Conservation (phyloP, 2,113 vertebrate genomes). For the Mormoops blainvillei region DNA sequence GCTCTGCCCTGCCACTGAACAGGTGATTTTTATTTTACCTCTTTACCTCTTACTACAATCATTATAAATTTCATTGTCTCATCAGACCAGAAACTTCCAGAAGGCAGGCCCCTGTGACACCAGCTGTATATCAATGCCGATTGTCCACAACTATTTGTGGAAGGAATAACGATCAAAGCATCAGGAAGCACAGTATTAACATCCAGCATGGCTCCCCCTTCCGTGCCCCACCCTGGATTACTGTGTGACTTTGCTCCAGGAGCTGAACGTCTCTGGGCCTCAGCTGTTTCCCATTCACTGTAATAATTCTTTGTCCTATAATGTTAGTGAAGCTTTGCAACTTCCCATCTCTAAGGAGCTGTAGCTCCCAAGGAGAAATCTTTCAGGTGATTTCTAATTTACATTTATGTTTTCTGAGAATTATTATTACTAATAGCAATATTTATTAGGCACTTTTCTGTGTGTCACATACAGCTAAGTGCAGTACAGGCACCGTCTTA, state of each 20-base stretch:
- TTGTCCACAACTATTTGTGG: neutral
- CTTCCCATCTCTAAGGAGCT: neutral
- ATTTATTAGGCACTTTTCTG: neutral
- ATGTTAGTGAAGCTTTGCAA: neutral
- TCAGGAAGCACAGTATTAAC: neutral
- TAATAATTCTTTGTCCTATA: neutral
- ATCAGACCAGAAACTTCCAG: conserved; percentile 35
- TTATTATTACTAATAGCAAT: neutral
- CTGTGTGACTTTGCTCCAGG: neutral
- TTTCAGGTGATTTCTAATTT: neutral
- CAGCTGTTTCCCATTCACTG: neutral
- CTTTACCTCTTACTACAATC: neutral
- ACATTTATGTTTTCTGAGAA: neutral
- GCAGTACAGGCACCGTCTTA: neutral
- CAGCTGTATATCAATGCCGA: neutral
- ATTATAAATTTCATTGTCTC: neutral
- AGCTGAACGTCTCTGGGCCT: neutral
- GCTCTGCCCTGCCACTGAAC: neutral
- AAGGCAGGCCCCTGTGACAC: neutral
- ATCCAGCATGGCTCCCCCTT: neutral
- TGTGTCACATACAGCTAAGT: neutral
- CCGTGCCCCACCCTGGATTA: too few relatives aligned
- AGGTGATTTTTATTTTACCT: neutral
- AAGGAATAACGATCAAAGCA: neutral
- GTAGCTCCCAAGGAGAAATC: neutral